Base-by-base conservation (phyloP, 2,113 vertebrate species). In the Vireo altiloquus region DNA sequence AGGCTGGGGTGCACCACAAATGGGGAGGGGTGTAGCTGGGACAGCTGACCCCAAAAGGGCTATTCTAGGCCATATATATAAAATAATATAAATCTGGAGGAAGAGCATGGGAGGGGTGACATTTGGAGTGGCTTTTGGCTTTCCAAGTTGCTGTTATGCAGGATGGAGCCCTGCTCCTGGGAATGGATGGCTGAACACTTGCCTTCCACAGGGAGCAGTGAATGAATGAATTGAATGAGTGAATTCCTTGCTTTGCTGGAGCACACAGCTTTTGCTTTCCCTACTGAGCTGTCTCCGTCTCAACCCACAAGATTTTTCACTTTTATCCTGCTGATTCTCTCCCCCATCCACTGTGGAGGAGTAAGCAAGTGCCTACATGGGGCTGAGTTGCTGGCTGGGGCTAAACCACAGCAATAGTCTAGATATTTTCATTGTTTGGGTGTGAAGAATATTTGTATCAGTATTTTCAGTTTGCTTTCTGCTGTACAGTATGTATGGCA, bases 231-330 rank as follows among this genome's bases (percentile, higher is more conserved):
- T n/a, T 19, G 56, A 35, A 28, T 28, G 5, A 70, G 24, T 28
- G 5, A 70, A 40, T 52, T 57, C 56, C 10, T 50, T 77, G 63
- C 50, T 87, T 23, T 87, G 21, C 42, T 54, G 21, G 20, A 28
- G 24, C 33, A 28, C 10, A 11, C 14, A 4, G 23, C 28, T 56
- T 63, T 91, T 49, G 16, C 54, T 50, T 44, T 87, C 18, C 24
- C 10, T 69, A 1, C 33, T 50, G 44, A 63, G 13, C 33, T n/a
- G 23, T 69, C 31, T 86, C 28, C 6, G 2, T 75, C 37, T 76
- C 50, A 63, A 1, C 21, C 4, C 4, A 16, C 0, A 6, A 20
- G 6, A 59, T 70, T 59, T 70, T 44, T 59, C 21, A 2, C 25
- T 35, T 57, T 15, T 23, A 5, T 30, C 27, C 30, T 82, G 46